Conservation (phyloP, 2,113 vertebrate species). For the Cervus canadensis region DNA sequence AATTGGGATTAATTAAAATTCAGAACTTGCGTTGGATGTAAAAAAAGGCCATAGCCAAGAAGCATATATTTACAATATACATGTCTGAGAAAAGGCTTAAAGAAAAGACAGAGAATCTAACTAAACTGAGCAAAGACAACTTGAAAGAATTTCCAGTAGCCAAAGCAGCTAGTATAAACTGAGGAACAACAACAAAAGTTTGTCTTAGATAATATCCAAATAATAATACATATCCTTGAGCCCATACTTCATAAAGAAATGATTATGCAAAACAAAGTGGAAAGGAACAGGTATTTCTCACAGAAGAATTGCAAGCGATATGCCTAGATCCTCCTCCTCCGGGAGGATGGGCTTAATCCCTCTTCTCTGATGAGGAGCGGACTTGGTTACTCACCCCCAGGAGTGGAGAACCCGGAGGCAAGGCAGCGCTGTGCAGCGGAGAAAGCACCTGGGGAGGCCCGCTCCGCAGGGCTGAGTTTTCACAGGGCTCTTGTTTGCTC, state of each 20-base stretch:
- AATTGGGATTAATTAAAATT: neutral
- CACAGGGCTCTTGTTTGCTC: fast-evolving
- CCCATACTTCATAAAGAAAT: neutral
- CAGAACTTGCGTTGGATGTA: neutral
- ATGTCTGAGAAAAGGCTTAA: neutral
- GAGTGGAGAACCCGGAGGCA: fast-evolving
- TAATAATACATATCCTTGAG: neutral
- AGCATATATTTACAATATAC: neutral
- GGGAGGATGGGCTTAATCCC: fast-evolving
- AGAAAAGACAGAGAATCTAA: neutral
- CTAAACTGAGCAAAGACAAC: neutral
- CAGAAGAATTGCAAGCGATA: neutral
- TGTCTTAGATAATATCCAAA: neutral
- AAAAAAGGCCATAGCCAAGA: neutral
- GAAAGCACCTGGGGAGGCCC: fast-evolving
- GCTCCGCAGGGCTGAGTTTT: fast-evolving
- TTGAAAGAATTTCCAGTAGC: neutral
- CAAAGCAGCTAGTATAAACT: neutral
- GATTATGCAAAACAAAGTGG: neutral
- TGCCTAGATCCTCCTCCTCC: neutral
- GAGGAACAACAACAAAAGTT: neutral
- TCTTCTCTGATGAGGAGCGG: fast-evolving
- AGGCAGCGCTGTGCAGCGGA: fast-evolving
- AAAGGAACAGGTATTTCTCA: neutral
- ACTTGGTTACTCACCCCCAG: neutral